Evolutionary conservation across 1,140 invertebrate genomes (phyloP), one percentile per base, ranked within the genome.

Genomic region (Phymastichus coffea): DNA sequence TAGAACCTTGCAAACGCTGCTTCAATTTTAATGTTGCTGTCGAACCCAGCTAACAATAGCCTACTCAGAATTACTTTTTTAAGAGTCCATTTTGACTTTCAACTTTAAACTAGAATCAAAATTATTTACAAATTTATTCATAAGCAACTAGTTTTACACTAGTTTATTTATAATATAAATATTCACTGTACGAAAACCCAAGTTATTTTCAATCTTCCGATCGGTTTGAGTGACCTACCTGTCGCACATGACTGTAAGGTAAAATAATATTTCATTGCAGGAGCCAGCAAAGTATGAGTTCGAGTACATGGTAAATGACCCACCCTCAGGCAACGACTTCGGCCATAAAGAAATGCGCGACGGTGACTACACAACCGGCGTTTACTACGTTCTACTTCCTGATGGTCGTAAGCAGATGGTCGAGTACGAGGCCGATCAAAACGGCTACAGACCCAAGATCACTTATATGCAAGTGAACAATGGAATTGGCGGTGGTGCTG

Each of bases 391-490:
- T 17, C 60, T 78, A 4, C 65, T 80, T 22, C 78, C 80, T 15
- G 79, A 81, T 41, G 80, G 80, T 35, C 71, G 78, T 55, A 69
- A 71, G 19, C 79, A 80, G 59, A 78, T 69, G 54, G 80, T 82
- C 26, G 71, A 78, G 54, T 81, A 81, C 70, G 70, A 74, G 30
- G 75, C 72, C 6, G 76, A 77, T 59, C 69, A 75, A 48, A 67
- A 77, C 57, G 80, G 81, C 25, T 82, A 75, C 68, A 70, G 75
- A 48, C 79, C 80, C 22, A 77, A 78, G 47, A 68, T 82, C 12
- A 75, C 72, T 33, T 82, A 81, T 69, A 84, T 84, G 23, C 88
- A 89, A 66, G 87, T 88, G 70, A 85, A 87, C 61, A 80, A 82
- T 3, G 83, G 81, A 25, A 73, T 73, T 17, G 83, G 82, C 17